A percentile compares a stretch with the other conserved stretches of the same genome.
Evolutionary conservation across 2,888 invertebrate genomes (phyloP).

Genomic region (Agonopterix heracliana): DNA sequence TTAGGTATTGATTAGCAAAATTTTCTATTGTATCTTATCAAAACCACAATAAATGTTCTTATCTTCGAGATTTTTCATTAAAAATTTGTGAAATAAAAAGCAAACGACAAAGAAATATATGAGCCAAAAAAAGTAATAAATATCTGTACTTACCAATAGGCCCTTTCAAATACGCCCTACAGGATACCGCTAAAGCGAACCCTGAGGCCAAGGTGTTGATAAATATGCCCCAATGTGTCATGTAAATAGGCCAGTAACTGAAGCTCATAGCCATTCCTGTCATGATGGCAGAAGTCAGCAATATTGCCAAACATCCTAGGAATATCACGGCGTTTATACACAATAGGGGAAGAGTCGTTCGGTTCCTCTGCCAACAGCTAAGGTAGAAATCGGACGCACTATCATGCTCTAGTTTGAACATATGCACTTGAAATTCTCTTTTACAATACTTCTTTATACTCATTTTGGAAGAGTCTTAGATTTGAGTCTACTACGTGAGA

Average conservation of each 20-base stretch:
- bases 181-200: constrained; percentile 41
- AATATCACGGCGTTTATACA: constrained; percentile 40
- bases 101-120: no score
- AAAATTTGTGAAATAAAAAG: no score
- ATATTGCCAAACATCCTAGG: constrained; percentile 38
- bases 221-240: constrained; percentile 61
- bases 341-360: constrained; percentile 41
- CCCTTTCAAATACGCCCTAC: constrained; percentile 31
- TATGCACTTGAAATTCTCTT: constrained; percentile 35
- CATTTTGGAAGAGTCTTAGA: constrained; percentile 30
- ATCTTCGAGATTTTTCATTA: no score
- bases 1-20: no score
- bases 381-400: constrained; percentile 44
- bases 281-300: constrained; percentile 39
- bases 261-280: constrained; percentile 14
- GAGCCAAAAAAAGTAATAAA: no score
- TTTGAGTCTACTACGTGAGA: not conserved
- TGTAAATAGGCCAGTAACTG: constrained; percentile 47
- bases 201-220: constrained; percentile 42
- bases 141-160: constrained; percentile 42
- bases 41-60: no score
- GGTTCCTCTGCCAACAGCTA: constrained; percentile 42
- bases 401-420: constrained; percentile 42
- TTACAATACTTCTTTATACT: constrained; percentile 45
- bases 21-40: no score